Evolutionary conservation across 2,797 vertebrate genomes (phyloP), one percentile per base, ranked within the genome.

Genomic region (Nannoperca australis): DNA sequence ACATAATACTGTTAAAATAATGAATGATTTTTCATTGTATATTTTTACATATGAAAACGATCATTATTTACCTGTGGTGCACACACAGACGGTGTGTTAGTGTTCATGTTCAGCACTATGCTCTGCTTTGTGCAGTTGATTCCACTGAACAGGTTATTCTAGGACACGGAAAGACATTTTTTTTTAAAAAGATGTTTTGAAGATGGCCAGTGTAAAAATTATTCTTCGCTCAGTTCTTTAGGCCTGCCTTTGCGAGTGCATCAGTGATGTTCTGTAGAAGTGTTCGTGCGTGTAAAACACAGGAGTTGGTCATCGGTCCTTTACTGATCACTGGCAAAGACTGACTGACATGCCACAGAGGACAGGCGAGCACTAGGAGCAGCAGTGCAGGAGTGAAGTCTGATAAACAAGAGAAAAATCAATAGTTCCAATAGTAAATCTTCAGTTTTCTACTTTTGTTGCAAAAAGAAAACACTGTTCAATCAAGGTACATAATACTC

Each of bases 111-210:
- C 66, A 95, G 71, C 81, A 94, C 80, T 55, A 93, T 36, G 3
- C 62, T 88, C 80, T 91, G 91, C 76, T 84, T 70, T 0, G 49
- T 65, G 71, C 95, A 95, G 83, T 92, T 82, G 6, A 95, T 81
- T 34, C 93, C 94, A 36, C 17, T 89, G 84, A 94, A 95, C 60
- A 95, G 45, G 1, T 82, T 42, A 0, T 84, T 79, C 94, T 96
- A 70, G n/a, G n/a, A 51, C 0, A 3, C 9, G 5, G 15, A 42
- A 38, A 78, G 4, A 49, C 8, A 0, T 32, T 44, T 68, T 45
- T 22, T 32, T 32, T 32, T 32, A 2, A 32, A 4, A 36, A 36
- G 11, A 10, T 14, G 42, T 2, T 54, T 17, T 34, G 6, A 56
- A 32, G 38, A 20, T 4, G 8, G 18, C 1, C 4, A 14, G 3